Conservation (phyloP, 2,797 vertebrate species). For the Prionace glauca region DNA sequence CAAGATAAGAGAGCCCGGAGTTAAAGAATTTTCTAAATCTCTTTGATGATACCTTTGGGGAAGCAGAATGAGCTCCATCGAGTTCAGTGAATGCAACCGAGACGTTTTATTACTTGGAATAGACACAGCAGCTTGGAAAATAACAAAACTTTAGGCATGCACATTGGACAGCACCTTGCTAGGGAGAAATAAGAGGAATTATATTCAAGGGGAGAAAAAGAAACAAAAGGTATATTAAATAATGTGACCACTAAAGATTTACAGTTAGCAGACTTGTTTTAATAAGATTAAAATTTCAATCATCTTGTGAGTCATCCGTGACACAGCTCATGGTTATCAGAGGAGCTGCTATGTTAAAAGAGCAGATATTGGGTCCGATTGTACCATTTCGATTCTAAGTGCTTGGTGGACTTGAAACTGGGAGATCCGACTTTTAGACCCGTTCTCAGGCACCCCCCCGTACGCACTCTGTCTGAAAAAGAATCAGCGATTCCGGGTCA, state of each 20-base stretch:
- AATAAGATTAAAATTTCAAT: neutral
- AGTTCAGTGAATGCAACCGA: neutral
- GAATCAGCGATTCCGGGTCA: too few relatives aligned
- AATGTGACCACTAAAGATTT: neutral
- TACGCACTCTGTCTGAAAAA: too few relatives aligned
- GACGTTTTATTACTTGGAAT: neutral
- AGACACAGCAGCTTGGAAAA: neutral
- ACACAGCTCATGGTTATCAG: neutral
- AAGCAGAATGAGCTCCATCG: neutral
- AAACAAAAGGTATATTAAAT: neutral
- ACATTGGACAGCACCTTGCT: neutral
- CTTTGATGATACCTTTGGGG: slow-evolving; percentile 21
- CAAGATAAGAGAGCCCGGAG: slow-evolving; percentile 10
- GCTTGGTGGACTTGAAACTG: too few relatives aligned
- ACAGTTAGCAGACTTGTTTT: neutral
- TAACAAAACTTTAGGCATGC: neutral
- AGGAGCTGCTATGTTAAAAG: too few relatives aligned
- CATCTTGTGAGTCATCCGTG: neutral
- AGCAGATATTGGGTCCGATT: too few relatives aligned
- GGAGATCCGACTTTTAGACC: too few relatives aligned
- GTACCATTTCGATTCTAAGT: too few relatives aligned
- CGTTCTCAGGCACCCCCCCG: too few relatives aligned
- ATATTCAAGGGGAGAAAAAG: neutral
- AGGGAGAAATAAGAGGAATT: too few relatives aligned
- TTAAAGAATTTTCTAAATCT: slow-evolving; percentile 36